These are phyloP conservation scores for Parasteatoda lunata DNA, from an alignment of 2,888 invertebrate genomes.

Conservation along the genomic window DNA sequence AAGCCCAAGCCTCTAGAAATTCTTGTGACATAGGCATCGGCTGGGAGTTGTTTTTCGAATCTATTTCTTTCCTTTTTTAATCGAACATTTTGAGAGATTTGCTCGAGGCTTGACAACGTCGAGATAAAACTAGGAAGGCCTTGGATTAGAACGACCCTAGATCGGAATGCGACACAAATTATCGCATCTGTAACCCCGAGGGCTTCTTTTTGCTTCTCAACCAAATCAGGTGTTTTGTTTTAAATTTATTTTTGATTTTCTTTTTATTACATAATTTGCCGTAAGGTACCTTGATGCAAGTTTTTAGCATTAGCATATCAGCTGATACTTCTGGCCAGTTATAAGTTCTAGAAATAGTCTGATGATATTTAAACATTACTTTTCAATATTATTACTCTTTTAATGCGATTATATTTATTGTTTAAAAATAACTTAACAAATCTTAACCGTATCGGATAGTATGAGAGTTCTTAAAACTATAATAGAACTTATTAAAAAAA, in stretches of 20 bases:
- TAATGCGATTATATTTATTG: too few relatives aligned
- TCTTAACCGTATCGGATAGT: too few relatives aligned
- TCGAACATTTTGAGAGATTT: background rate
- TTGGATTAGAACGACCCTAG: constrained; percentile 30
- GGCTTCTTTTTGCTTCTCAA: background rate
- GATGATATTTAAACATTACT: too few relatives aligned
- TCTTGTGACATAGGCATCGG: background rate
- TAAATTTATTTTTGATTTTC: background rate
- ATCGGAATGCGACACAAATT: constrained; percentile 51
- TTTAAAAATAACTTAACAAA: too few relatives aligned
- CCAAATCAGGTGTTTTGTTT: background rate
- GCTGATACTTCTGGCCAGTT: too few relatives aligned
- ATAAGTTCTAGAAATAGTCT: too few relatives aligned
- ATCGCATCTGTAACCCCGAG: constrained; percentile 13
- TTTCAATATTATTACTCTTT: too few relatives aligned
- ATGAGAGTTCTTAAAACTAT: too few relatives aligned
- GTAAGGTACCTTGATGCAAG: background rate
- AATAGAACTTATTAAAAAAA: too few relatives aligned
- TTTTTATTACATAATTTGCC: background rate
- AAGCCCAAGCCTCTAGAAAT: too few relatives aligned
- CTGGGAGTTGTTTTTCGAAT: background rate
- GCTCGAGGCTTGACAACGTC: constrained; percentile 10
- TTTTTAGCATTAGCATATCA: too few relatives aligned
- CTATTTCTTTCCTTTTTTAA: background rate
- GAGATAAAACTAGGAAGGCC: constrained; percentile 40